Conservation (phyloP, 1,140 invertebrate genomes). For the Dendroctonus ponderosae region DNA sequence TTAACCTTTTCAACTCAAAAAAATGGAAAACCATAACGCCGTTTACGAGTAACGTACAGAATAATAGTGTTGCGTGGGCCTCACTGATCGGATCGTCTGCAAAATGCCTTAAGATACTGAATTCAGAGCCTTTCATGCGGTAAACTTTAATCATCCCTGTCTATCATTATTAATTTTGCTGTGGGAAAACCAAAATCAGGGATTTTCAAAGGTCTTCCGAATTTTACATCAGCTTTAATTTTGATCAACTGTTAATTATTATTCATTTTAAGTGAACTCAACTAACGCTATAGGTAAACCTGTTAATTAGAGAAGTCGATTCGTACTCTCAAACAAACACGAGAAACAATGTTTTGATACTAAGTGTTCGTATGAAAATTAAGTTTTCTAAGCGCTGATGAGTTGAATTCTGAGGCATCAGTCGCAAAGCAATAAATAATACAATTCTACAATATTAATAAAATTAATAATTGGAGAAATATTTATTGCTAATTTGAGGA, state of each 20-base stretch:
- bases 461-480: no score
- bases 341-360: no score
- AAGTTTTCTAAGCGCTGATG: no score
- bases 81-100: conserved; percentile 20
- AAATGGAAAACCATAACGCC: conserved; percentile 31
- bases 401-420: no score
- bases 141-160: background rate
- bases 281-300: background rate
- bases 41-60: conserved; percentile 25
- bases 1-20: conserved; percentile 32
- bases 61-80: conserved; percentile 27
- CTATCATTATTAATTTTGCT: background rate
- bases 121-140: background rate
- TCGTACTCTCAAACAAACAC: no score
- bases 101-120: conserved; percentile 17
- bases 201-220: background rate
- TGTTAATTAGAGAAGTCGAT: no score
- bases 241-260: background rate
- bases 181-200: background rate
- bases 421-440: no score
- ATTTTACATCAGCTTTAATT: background rate
- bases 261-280: background rate
- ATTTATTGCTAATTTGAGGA: no score
- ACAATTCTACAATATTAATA: no score
- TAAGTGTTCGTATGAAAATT: no score